Evolutionary conservation across 92 coral and sea anemone genomes (phyloP), one percentile per base, ranked within the genome.

Genomic region (Bergia sp.): DNA sequence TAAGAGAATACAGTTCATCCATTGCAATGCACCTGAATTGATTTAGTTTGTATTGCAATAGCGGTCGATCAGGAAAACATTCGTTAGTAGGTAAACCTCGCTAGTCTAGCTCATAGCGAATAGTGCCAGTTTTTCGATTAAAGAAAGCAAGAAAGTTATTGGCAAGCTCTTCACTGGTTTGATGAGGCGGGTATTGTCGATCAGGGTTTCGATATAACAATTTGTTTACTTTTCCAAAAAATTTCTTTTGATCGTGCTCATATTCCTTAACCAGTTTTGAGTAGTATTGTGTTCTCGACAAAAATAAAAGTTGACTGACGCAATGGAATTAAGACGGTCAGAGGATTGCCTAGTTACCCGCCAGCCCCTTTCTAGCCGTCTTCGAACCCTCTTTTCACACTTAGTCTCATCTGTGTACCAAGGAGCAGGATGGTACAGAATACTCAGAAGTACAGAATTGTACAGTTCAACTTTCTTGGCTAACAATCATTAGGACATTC

Each of bases 331-430:
- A 73, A 84, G 65, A 83, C 73, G 66, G 29, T 29, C 29, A 29
- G 29, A 29, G 29, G 29, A 29, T 29, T 29, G 29, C 29, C 29
- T 29, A 29, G 85, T 75, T 37, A 45, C 64, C 40, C 92, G 82
- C 86, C 92, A 90, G 6, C 23, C 76, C 80, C 92, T 80, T 29
- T 85, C 74, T 69, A 90, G 88, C 76, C 73, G 61, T 72, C 92
- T 78, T 78, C 81, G 67, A 29, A 29, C 66, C 47, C 49, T 80
- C 49, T 90, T 69, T 40, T 89, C 91, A 21, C 66, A 38, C 21
- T 47, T 86, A 73, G 73, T 86, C 38, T 73, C 73, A 29, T 86
- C 89, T 58, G 89, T 73, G 9, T 86, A 86, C 82, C 82, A 86
- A 16, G 84, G 89, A n/a, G 84, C 89, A 20, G 73, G 82, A 74